These are phyloP conservation scores for Vesta saturnalis DNA, from an alignment of 2,888 invertebrate genomes.

Conservation along the genomic window DNA sequence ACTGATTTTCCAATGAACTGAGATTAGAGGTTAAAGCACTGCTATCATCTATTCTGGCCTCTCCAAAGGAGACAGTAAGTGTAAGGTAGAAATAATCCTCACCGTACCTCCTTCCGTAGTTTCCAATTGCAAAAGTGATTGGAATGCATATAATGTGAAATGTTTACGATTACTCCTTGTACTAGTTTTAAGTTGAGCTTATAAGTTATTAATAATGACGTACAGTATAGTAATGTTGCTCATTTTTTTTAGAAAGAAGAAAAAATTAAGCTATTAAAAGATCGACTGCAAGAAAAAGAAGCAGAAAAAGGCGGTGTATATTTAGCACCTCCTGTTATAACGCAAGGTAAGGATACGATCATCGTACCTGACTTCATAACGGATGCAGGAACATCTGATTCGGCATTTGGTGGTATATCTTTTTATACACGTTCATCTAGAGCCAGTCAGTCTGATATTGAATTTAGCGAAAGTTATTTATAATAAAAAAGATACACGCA, in stretches of 20 bases:
- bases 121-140: too few species aligned
- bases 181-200: too few species aligned
- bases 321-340: conserved; percentile 54
- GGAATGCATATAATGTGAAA: too few species aligned
- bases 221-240: neutral
- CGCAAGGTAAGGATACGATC: conserved; percentile 80
- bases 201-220: too few species aligned
- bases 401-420: conserved; percentile 76
- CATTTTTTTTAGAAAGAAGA: conserved; percentile 81
- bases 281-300: conserved; percentile 82
- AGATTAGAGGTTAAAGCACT: too few species aligned
- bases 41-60: too few species aligned
- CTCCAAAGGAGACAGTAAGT: too few species aligned
- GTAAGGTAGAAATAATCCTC: too few species aligned
- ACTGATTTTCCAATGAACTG: too few species aligned
- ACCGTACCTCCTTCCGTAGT: too few species aligned
- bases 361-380: conserved; percentile 80
- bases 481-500: conserved; percentile 57
- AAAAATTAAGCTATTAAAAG: conserved; percentile 83
- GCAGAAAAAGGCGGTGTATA: conserved; percentile 64
- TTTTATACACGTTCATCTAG: conserved; percentile 83
- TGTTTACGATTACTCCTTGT: too few species aligned
- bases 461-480: conserved; percentile 89
- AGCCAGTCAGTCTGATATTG: conserved; percentile 87
- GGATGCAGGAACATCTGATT: conserved; percentile 80